phyloP scores from a whole-genome alignment of 2,888 invertebrate species.

The Ectobius pallidus region DNA sequence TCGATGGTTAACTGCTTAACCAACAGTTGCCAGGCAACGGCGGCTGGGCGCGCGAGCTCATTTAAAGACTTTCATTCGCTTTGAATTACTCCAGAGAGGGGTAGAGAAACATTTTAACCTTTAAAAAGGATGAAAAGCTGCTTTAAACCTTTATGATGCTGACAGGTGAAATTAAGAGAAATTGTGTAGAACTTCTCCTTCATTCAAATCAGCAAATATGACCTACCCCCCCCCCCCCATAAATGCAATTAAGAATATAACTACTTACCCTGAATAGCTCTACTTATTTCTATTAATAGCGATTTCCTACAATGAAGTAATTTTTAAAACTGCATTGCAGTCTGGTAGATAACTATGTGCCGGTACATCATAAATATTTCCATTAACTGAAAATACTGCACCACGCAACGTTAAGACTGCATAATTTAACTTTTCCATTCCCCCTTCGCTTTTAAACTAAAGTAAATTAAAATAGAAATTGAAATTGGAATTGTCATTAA shows the following conservation, averaged over 20 bases:
- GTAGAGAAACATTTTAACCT: conserved; percentile 9
- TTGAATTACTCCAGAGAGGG: background rate
- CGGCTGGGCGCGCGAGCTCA: conserved; percentile 8
- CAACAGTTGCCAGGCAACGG: conserved; percentile 3
- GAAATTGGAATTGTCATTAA: too few species aligned
- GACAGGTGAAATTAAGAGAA: background rate
- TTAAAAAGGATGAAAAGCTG: background rate
- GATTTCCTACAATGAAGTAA: too few species aligned
- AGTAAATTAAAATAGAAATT: too few species aligned
- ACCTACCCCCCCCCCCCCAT: background rate
- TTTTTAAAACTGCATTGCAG: too few species aligned
- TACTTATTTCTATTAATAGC: too few species aligned
- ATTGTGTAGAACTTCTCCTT: background rate
- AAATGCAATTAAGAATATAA: background rate
- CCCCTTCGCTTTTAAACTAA: too few species aligned
- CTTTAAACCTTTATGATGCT: background rate
- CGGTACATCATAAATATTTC: too few species aligned
- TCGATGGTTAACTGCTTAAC: conserved; percentile 11
- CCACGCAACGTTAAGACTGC: too few species aligned
- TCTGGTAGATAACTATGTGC: too few species aligned
- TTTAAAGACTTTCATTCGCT: conserved; percentile 6
- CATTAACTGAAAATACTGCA: too few species aligned
- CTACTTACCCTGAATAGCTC: too few species aligned
- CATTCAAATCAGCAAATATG: background rate
- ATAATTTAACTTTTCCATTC: too few species aligned